Evolutionary conservation across 2,113 vertebrate species (phyloP), one percentile per base, ranked within the genome.

Genomic region (Furnarius figulus): DNA sequence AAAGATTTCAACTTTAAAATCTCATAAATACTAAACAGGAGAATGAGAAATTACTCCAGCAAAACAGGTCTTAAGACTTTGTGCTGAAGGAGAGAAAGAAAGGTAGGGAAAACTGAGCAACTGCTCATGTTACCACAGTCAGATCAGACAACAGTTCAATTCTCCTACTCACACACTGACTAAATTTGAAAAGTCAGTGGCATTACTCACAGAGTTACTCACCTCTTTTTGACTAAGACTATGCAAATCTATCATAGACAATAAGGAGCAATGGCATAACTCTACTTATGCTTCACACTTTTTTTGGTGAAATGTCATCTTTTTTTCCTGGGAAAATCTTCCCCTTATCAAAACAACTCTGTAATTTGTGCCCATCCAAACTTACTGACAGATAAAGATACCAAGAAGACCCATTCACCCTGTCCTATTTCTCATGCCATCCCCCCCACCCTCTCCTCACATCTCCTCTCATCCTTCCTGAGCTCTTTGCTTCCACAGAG

Each of bases 141-240:
- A 93, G 80, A 84, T 49, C 78, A 93, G 80, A 84, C 56, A 78
- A 50, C 23, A 88, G 49, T 74, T 19, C 42, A 77, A 68, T 74
- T 90, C 73, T 86, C 53, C 70, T 91, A 76, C 70, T 89, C 74
- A 89, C 27, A 44, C 22, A n/a, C 5, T 82, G 71, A 87, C 66
- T 93, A 77, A 73, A 89, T 44, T 63, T 52, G 23, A 79, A 72
- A 80, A 96, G 9, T 78, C 85, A 89, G 24, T 6, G 13, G 19
- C 37, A 88, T 93, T 90, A 86, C 59, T 88, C 76, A 95, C 23
- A 30, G 13, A 75, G 63, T 95, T 94, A 89, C 55, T 85, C 85
- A 96, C 76, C 66, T 84, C 79, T 80, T 0, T 50, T 39, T 81
- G 90, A 93, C 87, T 94, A 90, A 83, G 35, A 30, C 20, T 84